phyloP scores from a whole-genome alignment of 1,140 invertebrate species.

The Trinorchestia longiramus region DNA sequence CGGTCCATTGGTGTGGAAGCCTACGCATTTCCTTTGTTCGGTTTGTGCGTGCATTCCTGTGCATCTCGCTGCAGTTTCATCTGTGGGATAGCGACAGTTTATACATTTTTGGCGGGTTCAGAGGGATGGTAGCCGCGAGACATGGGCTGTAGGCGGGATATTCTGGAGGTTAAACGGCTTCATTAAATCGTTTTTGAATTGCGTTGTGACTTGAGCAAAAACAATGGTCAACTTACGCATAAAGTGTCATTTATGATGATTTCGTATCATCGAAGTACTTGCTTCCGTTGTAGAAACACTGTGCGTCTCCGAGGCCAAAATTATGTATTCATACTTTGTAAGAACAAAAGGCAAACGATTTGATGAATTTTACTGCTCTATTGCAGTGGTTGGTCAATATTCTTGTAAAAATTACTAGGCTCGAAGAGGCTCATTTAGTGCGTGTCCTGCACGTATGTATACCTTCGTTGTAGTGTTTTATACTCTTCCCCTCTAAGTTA shows the following conservation, averaged over 20 bases:
- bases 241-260: no score
- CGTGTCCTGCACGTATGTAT: no score
- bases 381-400: neutral
- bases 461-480: neutral
- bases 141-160: neutral
- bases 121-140: neutral
- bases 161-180: neutral
- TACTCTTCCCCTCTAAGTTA: neutral
- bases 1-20: neutral
- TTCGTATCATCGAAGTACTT: neutral
- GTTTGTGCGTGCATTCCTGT: neutral
- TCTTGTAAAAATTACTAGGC: neutral
- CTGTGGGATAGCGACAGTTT: neutral
- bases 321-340: no score
- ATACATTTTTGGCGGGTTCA: neutral
- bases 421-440: neutral
- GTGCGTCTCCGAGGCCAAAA: no score
- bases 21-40: neutral
- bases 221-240: no score
- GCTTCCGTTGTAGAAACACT: no score
- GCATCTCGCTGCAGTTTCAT: neutral
- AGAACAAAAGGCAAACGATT: no score
- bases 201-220: neutral
- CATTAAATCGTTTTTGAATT: neutral
- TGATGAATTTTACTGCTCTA: no score